phyloP scores from a whole-genome alignment of 2,113 vertebrate species.

The Saccopteryx leptura region DNA sequence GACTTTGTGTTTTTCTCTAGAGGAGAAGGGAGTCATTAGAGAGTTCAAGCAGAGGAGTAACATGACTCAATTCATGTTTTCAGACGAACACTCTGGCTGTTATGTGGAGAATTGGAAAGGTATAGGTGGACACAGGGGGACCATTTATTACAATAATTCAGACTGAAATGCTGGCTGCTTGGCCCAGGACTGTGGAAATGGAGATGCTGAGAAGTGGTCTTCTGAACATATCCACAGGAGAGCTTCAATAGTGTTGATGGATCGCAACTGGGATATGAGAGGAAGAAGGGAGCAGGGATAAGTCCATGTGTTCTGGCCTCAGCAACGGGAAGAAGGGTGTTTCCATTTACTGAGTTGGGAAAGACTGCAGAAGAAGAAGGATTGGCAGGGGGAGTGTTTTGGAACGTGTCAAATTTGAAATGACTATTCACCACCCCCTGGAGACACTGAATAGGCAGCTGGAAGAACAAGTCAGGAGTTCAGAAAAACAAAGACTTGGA shows the following conservation, averaged over 20 bases:
- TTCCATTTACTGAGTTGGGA: not conserved
- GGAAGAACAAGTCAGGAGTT: not conserved
- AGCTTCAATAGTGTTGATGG: not conserved
- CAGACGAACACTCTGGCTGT: not conserved
- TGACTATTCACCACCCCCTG: not conserved
- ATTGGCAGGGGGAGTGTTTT: not conserved
- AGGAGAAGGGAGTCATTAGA: not conserved
- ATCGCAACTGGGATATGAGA: not conserved
- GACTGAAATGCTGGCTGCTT: not conserved
- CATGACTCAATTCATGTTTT: not conserved
- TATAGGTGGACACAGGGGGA: not conserved
- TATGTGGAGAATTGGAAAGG: not conserved
- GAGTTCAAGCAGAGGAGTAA: not conserved
- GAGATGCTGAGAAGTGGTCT: not conserved
- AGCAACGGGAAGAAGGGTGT: not conserved
- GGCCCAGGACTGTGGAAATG: not conserved
- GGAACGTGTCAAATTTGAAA: slow-evolving; percentile 6
- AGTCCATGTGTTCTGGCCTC: not conserved
- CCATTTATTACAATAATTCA: not conserved
- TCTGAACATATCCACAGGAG: not conserved
- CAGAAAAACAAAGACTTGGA: not conserved
- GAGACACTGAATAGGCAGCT: not conserved
- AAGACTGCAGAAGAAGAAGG: not conserved
- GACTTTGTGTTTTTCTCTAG: not conserved
- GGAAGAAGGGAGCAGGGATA: not conserved